Percentiles rank a stretch among this genome's conserved stretches.
These are phyloP conservation scores for Hecatera dysodea DNA, from an alignment of 2,888 invertebrate genomes.

Conservation along the genomic window DNA sequence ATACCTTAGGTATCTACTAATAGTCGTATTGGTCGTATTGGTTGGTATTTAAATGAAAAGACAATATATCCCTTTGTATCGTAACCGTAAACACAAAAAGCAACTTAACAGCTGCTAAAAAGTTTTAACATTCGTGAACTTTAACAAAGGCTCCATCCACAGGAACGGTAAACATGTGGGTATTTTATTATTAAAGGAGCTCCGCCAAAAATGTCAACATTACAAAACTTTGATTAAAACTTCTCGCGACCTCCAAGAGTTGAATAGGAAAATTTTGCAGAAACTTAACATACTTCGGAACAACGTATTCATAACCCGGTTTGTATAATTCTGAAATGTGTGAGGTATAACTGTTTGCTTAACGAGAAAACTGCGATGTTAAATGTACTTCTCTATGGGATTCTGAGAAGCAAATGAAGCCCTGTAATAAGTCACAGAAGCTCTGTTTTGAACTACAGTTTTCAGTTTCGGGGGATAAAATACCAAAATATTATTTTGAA, in stretches of 20 bases:
- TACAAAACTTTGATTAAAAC: constrained; percentile 65
- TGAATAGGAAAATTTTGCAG: constrained; percentile 59
- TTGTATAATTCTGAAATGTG: constrained; percentile 40
- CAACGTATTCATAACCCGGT: constrained; percentile 54
- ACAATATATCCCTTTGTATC: neutral
- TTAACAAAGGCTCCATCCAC: constrained; percentile 29
- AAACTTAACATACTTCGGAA: constrained; percentile 58
- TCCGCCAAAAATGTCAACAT: constrained; percentile 61
- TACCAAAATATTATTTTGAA: neutral
- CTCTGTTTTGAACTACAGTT: neutral
- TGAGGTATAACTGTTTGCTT: constrained; percentile 43
- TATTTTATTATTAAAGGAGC: constrained; percentile 56
- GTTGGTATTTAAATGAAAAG: too few species aligned
- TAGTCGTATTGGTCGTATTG: too few species aligned
- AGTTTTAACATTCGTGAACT: constrained; percentile 28
- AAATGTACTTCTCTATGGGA: neutral
- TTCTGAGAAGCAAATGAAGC: neutral
- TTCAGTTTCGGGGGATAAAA: neutral
- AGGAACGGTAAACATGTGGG: constrained; percentile 44
- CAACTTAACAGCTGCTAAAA: constrained; percentile 14
- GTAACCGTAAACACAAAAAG: neutral
- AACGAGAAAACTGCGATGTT: constrained; percentile 38
- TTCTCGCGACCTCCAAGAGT: constrained; percentile 49
- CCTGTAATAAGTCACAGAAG: neutral
- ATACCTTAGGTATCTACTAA: too few species aligned